Evolutionary conservation across 2,888 invertebrate genomes (phyloP).

Genomic region (Scaeva pyrastri): DNA sequence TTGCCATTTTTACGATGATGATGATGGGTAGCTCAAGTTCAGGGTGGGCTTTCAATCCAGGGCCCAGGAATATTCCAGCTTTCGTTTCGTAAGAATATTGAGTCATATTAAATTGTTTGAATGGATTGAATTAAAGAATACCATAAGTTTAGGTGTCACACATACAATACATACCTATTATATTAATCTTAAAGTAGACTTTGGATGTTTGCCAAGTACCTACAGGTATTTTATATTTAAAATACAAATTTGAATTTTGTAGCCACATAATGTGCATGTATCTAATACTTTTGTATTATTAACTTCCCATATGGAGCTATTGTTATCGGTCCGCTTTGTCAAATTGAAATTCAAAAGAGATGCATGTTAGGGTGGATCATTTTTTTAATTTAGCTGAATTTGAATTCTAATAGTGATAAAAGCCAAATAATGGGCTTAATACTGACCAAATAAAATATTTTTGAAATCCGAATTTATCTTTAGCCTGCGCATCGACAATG

Average conservation of each 20-base stretch:
- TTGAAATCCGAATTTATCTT: no score
- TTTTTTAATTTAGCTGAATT: neutral
- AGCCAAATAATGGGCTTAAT: neutral
- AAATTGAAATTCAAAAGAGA: no score
- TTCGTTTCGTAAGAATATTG: neutral
- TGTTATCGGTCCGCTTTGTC: no score
- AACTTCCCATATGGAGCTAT: no score
- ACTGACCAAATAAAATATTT: no score
- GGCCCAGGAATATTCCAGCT: neutral
- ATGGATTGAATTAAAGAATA: neutral
- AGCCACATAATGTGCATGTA: no score
- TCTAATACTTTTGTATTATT: no score
- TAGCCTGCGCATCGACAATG: no score
- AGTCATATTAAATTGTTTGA: neutral
- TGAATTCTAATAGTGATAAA: neutral
- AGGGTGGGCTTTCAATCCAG: neutral
- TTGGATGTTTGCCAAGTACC: no score
- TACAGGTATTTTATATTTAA: no score
- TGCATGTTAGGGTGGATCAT: neutral
- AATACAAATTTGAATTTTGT: no score
- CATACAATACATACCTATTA: neutral
- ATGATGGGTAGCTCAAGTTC: constrained; percentile 4
- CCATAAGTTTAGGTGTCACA: neutral
- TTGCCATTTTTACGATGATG: constrained; percentile 29
- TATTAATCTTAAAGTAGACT: neutral